These are phyloP conservation scores for Netta rufina DNA, from an alignment of 2,797 vertebrate species.

Conservation along the genomic window DNA sequence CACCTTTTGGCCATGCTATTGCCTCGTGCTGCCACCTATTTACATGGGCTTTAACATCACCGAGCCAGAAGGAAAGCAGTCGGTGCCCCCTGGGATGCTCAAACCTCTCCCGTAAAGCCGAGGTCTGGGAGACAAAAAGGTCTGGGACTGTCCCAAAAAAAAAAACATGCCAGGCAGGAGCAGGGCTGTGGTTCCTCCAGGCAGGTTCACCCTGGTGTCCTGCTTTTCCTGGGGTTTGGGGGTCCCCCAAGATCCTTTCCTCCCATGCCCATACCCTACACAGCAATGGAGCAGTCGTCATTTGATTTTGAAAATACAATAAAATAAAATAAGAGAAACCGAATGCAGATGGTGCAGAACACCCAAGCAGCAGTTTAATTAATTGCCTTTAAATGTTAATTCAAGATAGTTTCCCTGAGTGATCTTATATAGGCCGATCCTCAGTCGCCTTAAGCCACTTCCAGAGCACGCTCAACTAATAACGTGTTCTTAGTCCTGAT, in stretches of 20 bases:
- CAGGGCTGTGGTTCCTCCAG: neutral
- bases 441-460: slow-evolving; percentile 41
- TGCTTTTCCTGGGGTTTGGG: neutral
- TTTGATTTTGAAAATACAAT: neutral
- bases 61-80: neutral
- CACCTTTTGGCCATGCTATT: neutral
- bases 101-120: neutral
- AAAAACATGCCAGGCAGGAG: neutral
- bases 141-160: neutral
- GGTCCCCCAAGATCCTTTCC: neutral
- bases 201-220: neutral
- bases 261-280: neutral
- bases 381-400: slow-evolving; percentile 43
- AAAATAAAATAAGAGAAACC: neutral
- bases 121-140: neutral
- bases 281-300: neutral
- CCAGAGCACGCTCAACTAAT: neutral
- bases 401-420: slow-evolving; percentile 21
- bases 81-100: neutral
- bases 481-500: neutral
- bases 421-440: neutral
- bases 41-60: neutral
- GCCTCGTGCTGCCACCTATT: neutral
- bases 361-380: neutral
- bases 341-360: neutral